Evolutionary conservation across 2,888 invertebrate species (phyloP), one percentile per base, ranked within the genome.

Genomic region (Hirudinaria manillensis): DNA sequence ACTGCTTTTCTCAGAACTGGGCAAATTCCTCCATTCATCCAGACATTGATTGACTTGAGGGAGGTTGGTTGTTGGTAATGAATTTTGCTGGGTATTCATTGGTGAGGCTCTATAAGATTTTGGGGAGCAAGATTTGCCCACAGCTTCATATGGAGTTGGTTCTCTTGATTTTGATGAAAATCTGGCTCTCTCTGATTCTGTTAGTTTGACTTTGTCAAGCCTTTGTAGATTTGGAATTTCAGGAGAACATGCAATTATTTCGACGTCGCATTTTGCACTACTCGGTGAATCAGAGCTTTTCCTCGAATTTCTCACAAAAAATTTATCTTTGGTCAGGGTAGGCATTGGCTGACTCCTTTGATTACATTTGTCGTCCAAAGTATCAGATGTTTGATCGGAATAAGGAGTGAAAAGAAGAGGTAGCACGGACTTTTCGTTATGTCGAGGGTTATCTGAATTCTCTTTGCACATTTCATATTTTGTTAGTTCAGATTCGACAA

Each of bases 381-480:
- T 29, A n/a, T 61, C 24, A 29, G 24, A 27, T 61, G 29, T 27
- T 29, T 61, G 24, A 29, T 61, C 24, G 24, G 61, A 61, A 61
- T 29, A 27, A 61, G 61, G 29, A 7, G 61, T 61, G n/a, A 61
- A 61, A 61, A 61, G 61, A 24, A 61, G 29, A 27, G 61, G 61
- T 29, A 61, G 29, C 24, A 61, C 61, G 24, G 24, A 61, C 61
- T 29, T 61, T 61, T 61, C 61, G 4, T 24, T 24, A 4, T 16
- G 45, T 45, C 45, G 45, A 45, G 45, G 45, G 45, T 10, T 10
- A 7, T 45, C 45, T 45, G 45, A 61, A 24, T 61, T 24, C 24
- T 61, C 24, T n/a, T 61, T 29, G 24, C 24, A 61, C 24, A 27
- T 61, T n/a, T 61, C 61, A 61, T 61, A 61, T 61, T 61, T 61